Evolutionary conservation across 1,140 invertebrate species (phyloP), one percentile per base, ranked within the genome.

Genomic region (Drosophila aff.): DNA sequence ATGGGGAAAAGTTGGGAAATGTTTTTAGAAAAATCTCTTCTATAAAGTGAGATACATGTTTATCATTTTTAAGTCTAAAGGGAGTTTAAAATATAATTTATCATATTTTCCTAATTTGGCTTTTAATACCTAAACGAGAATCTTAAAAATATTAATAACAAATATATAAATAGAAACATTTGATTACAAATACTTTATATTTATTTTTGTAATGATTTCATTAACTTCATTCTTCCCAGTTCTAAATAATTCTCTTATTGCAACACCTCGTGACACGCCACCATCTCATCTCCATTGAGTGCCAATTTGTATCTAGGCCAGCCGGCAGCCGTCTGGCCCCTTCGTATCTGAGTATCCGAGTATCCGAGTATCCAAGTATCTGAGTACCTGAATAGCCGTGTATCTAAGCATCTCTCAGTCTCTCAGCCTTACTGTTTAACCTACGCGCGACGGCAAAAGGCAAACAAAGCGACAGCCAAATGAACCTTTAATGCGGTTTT

Each of bases 401-500:
- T 66, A 52, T 41, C 38, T 40, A 15, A 52, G 66, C 49, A 41
- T 50, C 46, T 36, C 28, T 28, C 47, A 31, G 49, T n/a, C 13
- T 46, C 44, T 10, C 23, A 79, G 76, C 28, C 57, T 61, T 50
- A 61, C 68, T 73, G 67, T 79, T 80, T 80, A 80, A 65, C 76
- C 77, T 79, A 79, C 41, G 73, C 43, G 76, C 66, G 53, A 72
- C 47, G 69, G 66, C 60, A 79, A 79, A 78, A 71, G 63, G 62
- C 81, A 90, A 90, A 82, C 85, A 90, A 90, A 90, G 79, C 76
- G 81, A 76, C 81, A 79, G 72, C 79, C 75, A 90, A 90, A 85
- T 90, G 81, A 90, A 90, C 85, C 85, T 90, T 90, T 82, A 85
- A 90, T 90, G 85, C 72, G 78, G 75, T 79, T 90, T 89, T 72